Conservation (phyloP, 1,140 invertebrate species). For the Solenopsis invicta region DNA sequence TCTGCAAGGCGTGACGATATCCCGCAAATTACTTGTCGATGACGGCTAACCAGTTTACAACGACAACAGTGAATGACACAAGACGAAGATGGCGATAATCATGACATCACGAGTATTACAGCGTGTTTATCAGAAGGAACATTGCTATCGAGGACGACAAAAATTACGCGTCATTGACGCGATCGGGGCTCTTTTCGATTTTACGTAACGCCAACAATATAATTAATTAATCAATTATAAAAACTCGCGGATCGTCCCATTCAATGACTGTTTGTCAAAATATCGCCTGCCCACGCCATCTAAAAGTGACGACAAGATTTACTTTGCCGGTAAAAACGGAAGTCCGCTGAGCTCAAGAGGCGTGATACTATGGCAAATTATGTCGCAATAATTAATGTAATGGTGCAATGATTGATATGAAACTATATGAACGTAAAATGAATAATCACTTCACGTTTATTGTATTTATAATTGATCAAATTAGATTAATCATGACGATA, state of each 20-base stretch:
- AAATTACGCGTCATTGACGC: no score
- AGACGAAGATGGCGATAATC: conserved; percentile 68
- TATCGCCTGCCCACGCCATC: neutral
- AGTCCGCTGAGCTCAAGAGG: neutral
- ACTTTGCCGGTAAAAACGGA: neutral
- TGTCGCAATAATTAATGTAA: neutral
- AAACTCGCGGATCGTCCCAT: neutral
- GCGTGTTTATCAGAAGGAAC: neutral
- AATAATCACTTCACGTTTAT: neutral
- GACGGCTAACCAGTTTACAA: conserved; percentile 69
- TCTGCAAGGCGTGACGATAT: conserved; percentile 47
- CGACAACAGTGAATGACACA: conserved; percentile 63
- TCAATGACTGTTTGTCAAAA: neutral
- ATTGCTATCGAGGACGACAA: neutral
- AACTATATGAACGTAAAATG: neutral
- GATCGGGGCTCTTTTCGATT: neutral
- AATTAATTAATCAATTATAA: neutral
- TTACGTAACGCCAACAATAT: neutral
- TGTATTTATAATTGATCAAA: neutral
- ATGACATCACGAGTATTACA: conserved; percentile 67
- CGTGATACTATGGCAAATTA: neutral
- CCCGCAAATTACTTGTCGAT: conserved; percentile 34
- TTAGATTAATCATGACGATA: neutral
- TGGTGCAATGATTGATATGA: neutral
- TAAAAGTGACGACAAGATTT: neutral